phyloP scores from a whole-genome alignment of 2,797 vertebrate genomes.

The Poeciliopsis turneri region DNA sequence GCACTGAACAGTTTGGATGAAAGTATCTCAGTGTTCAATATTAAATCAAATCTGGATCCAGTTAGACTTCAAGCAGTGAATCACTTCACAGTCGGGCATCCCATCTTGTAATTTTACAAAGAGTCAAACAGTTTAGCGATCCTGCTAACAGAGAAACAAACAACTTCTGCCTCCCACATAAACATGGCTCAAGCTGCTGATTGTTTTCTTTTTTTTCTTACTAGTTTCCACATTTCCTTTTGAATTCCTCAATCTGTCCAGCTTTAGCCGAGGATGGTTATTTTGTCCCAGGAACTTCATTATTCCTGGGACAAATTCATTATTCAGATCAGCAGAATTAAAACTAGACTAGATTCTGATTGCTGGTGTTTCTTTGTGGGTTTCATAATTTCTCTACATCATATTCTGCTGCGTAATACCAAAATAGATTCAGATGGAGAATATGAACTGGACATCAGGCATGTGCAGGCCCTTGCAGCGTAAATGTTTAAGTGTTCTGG shows the following conservation, averaged over 20 bases:
- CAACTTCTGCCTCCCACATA: not conserved
- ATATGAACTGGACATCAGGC: constrained; percentile 26
- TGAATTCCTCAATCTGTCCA: not conserved
- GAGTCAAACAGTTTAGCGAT: not conserved
- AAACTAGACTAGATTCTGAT: constrained; percentile 32
- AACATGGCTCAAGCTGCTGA: not conserved
- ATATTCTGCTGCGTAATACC: constrained; percentile 8
- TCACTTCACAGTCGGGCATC: not conserved
- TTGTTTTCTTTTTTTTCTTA: constrained; percentile 17
- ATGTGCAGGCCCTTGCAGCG: constrained; percentile 1
- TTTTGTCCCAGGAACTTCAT: constrained; percentile 22
- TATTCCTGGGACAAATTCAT: not conserved
- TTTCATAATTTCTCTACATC: not conserved
- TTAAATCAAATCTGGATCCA: not conserved
- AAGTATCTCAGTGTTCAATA: not conserved
- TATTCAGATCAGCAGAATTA: constrained; percentile 31
- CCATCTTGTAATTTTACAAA: not conserved
- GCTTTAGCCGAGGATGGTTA: not conserved
- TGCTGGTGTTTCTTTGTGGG: constrained; percentile 2
- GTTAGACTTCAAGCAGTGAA: not conserved
- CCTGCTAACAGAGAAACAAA: not conserved
- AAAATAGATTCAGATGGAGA: constrained; percentile 28
- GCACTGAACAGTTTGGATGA: not conserved
- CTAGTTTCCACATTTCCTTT: constrained; percentile 2
- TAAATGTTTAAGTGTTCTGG: constrained; percentile 51